Base-by-base conservation (phyloP, 1,140 invertebrate genomes). In the Vanessa tameamea region DNA sequence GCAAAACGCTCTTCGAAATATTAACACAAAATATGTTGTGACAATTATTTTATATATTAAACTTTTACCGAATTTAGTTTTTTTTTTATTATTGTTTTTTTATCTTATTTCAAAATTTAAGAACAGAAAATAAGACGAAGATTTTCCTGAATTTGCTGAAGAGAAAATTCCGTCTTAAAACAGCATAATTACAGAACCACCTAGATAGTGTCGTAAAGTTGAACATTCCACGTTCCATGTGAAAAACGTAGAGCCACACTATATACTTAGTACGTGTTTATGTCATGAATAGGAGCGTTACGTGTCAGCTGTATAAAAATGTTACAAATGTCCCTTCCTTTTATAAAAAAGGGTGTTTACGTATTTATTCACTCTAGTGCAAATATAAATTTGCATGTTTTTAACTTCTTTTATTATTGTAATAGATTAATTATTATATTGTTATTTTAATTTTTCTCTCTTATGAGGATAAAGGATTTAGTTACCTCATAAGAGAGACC, bases 121-220 rank as follows among this genome's bases (percentile, higher is more conserved):
- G 7, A 59, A 13, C 1, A 7, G 20, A 13, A 59, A 26, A 31
- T 13, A 26, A 59, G 9, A 26, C 55, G n/a, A n/a, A 59, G 20
- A 59, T 59, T 59, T 59, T 26, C 55, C 15, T 15, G 11, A 59
- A 59, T 26, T 59, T 8, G 0, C 6, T 59, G 4, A n/a, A 23
- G 23, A 26, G 12, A 9, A 26, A 59, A 26, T 59, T 31, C 4
- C 20, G 9, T 26, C 23, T 59, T 59, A n/a, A 59, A 26, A 26
- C 23, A 26, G 20, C 55, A 15, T 23, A 59, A 59, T 59, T 59
- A 59, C 55, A 31, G 55, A 59, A 26, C 20, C 23, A 59, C 55
- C 11, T 59, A 14, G 55, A 59, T 14, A 59, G 55, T 26, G 14
- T 59, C 55, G 55, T 59, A 59, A 59, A 59, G 20, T 59, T 59